Percentiles rank a stretch among this genome's conserved stretches.
Conservation (phyloP, 2,113 vertebrate genomes). For the Apteryx mantelli region DNA sequence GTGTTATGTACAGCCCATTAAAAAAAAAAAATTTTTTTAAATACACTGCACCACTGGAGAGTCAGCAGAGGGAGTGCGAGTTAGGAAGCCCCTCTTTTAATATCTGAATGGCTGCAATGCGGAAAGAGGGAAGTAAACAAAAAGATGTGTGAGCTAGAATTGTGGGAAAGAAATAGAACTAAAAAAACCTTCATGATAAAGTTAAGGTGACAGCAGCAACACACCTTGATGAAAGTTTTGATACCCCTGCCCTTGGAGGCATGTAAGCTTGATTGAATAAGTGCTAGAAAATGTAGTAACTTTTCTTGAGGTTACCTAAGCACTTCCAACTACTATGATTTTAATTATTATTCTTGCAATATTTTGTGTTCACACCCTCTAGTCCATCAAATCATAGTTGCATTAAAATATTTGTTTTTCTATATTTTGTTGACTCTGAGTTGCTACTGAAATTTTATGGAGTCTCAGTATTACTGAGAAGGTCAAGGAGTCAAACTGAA, state of each 20-base stretch:
- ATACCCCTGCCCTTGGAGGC: slow-evolving; percentile 13
- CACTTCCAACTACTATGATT: not conserved
- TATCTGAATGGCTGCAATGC: not conserved
- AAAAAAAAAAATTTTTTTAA: not conserved
- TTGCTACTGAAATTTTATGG: not conserved
- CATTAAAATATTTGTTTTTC: slow-evolving; percentile 1
- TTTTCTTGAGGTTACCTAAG: not conserved
- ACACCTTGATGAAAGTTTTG: not conserved
- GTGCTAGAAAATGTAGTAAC: not conserved
- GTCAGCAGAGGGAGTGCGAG: slow-evolving; percentile 64
- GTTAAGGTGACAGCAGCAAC: not conserved
- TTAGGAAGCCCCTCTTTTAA: slow-evolving; percentile 50
- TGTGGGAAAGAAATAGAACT: slow-evolving; percentile 19
- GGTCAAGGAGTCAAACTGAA: slow-evolving; percentile 39
- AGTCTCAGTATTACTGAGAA: not conserved
- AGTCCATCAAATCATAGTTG: not conserved
- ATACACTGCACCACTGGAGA: slow-evolving; percentile 3
- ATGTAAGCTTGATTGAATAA: not conserved
- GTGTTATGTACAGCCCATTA: not conserved
- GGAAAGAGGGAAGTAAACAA: slow-evolving; percentile 30
- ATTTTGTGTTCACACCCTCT: not conserved
- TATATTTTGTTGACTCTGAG: not conserved
- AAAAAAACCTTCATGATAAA: not conserved
- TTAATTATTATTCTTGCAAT: slow-evolving; percentile 36
- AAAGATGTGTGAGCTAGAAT: not conserved